Percentiles rank a stretch among this genome's conserved stretches.
phyloP scores from a whole-genome alignment of 1,140 invertebrate genomes.

The Achatina immaculata region DNA sequence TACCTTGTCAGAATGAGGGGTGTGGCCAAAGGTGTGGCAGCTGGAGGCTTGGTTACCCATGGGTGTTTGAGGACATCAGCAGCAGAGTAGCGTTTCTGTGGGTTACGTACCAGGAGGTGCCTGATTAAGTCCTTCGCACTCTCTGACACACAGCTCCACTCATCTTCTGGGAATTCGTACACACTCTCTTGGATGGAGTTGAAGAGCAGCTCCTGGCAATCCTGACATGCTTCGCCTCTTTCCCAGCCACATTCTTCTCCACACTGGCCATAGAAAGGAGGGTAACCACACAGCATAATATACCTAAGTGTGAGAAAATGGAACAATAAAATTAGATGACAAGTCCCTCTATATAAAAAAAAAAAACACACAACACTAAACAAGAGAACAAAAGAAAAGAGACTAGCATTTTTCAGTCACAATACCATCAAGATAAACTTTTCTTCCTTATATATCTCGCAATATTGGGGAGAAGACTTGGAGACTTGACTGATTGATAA shows the following conservation, averaged over 20 bases:
- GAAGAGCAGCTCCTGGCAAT: slow-evolving; percentile 74
- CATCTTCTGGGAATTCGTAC: slow-evolving; percentile 91
- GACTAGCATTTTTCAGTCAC: too few relatives aligned
- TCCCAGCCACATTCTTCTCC: slow-evolving; percentile 93
- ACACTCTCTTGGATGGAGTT: slow-evolving; percentile 81
- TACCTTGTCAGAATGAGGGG: slow-evolving; percentile 87
- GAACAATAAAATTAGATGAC: neutral
- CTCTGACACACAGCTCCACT: slow-evolving; percentile 88
- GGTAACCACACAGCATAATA: slow-evolving; percentile 96
- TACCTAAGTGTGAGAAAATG: slow-evolving; percentile 76
- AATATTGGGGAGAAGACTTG: too few relatives aligned
- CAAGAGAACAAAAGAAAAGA: too few relatives aligned
- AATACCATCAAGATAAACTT: too few relatives aligned
- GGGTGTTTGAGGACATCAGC: slow-evolving; percentile 87
- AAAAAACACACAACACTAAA: too few relatives aligned
- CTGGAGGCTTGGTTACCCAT: slow-evolving; percentile 78
- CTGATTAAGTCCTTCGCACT: slow-evolving; percentile 95
- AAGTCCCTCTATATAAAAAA: too few relatives aligned
- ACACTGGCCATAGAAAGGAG: slow-evolving; percentile 83
- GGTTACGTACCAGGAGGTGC: slow-evolving; percentile 87
- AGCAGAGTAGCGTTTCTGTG: slow-evolving; percentile 85
- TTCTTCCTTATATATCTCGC: too few relatives aligned
- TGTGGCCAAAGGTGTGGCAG: slow-evolving; percentile 78
- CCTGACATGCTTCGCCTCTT: slow-evolving; percentile 84
- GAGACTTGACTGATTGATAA: too few relatives aligned